Evolutionary conservation across 2,888 invertebrate species (phyloP), one percentile per base, ranked within the genome.

Genomic region (Cryptophagus acutangulus): DNA sequence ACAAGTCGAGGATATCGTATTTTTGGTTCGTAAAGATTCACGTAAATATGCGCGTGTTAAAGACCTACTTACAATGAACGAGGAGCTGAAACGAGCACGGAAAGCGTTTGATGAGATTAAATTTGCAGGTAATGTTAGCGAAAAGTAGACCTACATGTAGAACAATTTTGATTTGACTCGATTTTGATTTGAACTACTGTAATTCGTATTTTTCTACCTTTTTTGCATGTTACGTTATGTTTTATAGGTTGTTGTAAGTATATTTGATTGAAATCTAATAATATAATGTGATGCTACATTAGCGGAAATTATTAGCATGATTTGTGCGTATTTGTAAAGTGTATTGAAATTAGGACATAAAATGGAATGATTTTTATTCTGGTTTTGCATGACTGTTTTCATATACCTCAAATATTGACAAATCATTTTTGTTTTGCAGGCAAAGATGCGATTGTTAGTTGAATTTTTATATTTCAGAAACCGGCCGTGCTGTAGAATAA

Each of bases 21-120:
- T 84, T 63, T 71, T 94, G 61, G 96, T 99, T 1, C 77, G 97
- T 26, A 96, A 97, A 73, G 99, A 99, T 72, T 79, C 84, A 20
- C 79, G 96, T 51, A 99, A 99, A 70, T 99, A 93, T 74, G 94
- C 96, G 2, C 78, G 99, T 57, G 96, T 99, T 0, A 95, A 95
- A 74, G 96, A 96, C 71, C 74, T 97, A 20, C 73, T 97, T 0
- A 91, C 91, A 29, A 96, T 99, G 96, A 99, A 96, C 71, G 99
- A 99, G 71, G 97, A 99, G 71, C 73, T 99, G 34, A 95, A 97
- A 72, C 91, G 94, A 71, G 99, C 99, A 9, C 79, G 99, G 55
- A 99, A 99, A 74, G 97, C 97, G 46, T 99, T 99, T 73, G 99
- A 99, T 74, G 97, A 95, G 79, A 90, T 91, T 49, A 93, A 93